Conservation (phyloP, 2,888 invertebrate genomes). For the Volucella inflata region DNA sequence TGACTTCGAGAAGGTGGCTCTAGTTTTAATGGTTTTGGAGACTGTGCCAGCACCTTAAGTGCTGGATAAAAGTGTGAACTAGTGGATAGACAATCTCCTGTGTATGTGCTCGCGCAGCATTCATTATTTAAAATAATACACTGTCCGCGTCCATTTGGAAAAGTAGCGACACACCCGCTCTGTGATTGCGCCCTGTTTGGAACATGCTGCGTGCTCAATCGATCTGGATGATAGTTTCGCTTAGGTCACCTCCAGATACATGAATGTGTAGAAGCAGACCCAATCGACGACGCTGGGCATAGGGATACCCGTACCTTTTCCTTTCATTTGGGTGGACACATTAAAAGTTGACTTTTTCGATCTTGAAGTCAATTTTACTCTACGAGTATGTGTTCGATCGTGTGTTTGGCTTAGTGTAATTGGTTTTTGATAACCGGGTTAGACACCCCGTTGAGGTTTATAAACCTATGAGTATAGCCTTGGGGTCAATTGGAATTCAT, state of each 20-base stretch:
- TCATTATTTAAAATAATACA: slow-evolving; percentile 75
- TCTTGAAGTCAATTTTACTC: slow-evolving; percentile 48
- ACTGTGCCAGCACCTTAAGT: slow-evolving; percentile 31
- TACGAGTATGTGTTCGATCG: slow-evolving; percentile 32
- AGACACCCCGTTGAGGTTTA: slow-evolving; percentile 6
- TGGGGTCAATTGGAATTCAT: slow-evolving; percentile 51
- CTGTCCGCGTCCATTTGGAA: slow-evolving; percentile 74
- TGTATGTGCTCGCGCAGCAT: slow-evolving; percentile 44
- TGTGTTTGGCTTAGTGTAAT: slow-evolving; percentile 61
- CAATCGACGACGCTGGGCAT: neutral
- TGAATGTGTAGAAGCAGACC: slow-evolving; percentile 19
- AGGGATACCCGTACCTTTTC: slow-evolving; percentile 50
- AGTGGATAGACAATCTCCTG: slow-evolving; percentile 57
- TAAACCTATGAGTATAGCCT: slow-evolving; percentile 11
- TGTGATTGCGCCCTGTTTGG: slow-evolving; percentile 62
- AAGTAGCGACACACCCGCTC: slow-evolving; percentile 75
- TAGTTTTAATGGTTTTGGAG: slow-evolving; percentile 37
- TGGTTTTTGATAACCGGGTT: slow-evolving; percentile 54
- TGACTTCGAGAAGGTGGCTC: slow-evolving; percentile 63
- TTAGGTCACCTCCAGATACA: slow-evolving; percentile 5
- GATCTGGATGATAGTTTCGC: neutral
- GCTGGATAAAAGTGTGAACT: slow-evolving; percentile 57
- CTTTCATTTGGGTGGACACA: slow-evolving; percentile 64
- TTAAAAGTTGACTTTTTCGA: slow-evolving; percentile 67
- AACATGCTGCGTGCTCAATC: slow-evolving; percentile 15